Percentiles rank a stretch among this genome's conserved stretches.
Conservation (phyloP, 2,113 vertebrate genomes). For the Neogale vison region DNA sequence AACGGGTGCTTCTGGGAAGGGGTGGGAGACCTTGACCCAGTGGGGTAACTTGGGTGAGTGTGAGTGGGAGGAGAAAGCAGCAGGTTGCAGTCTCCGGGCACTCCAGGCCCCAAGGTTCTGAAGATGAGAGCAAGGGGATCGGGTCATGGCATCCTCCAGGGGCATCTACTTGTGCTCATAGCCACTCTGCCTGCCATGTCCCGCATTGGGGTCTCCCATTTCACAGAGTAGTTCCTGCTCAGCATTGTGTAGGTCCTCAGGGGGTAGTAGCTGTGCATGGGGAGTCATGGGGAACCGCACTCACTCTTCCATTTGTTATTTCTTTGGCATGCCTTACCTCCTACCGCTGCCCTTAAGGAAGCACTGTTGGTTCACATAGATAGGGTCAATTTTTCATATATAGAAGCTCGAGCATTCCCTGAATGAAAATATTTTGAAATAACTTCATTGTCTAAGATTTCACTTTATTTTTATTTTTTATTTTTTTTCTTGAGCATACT, state of each 20-base stretch:
- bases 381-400: background rate
- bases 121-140: too few species aligned
- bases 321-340: background rate
- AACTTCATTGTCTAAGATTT: background rate
- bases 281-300: conserved; percentile 89
- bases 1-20: background rate
- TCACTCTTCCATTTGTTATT: conserved; percentile 79
- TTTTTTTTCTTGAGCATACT: background rate
- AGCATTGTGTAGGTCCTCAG: conserved; percentile 88
- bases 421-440: conserved; percentile 32
- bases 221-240: conserved; percentile 71
- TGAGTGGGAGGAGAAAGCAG: background rate
- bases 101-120: too few species aligned
- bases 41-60: background rate
- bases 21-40: too few species aligned
- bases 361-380: background rate
- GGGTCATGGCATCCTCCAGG: too few species aligned
- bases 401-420: background rate
- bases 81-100: background rate
- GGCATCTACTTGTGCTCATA: too few species aligned
- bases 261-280: conserved; percentile 92
- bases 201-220: too few species aligned
- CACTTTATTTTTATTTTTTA: too few species aligned
- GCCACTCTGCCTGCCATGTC: too few species aligned
- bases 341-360: background rate